These are phyloP conservation scores for Orthosia gracilis DNA, from an alignment of 2,888 invertebrate species.

Conservation along the genomic window DNA sequence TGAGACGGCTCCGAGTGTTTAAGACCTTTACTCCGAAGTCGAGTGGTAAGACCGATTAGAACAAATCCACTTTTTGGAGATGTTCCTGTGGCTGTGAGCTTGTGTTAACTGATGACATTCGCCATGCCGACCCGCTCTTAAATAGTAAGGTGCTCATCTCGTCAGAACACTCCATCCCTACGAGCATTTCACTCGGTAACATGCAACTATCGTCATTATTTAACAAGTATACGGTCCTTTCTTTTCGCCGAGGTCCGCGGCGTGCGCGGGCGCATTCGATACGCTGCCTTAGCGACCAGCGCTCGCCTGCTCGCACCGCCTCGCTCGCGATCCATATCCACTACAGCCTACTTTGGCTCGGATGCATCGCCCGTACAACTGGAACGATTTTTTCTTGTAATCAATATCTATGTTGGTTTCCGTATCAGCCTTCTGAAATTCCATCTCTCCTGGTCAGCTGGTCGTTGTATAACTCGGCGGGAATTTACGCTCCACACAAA, in stretches of 20 bases:
- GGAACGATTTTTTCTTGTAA: constrained; percentile 63
- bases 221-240: constrained; percentile 89
- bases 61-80: constrained; percentile 82
- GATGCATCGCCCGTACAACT: constrained; percentile 41
- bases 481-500: constrained; percentile 29
- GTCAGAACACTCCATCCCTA: constrained; percentile 90
- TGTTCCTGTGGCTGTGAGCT: constrained; percentile 86
- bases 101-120: constrained; percentile 90
- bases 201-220: constrained; percentile 90
- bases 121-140: constrained; percentile 88
- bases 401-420: constrained; percentile 64
- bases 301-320: constrained; percentile 74
- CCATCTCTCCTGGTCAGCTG: constrained; percentile 42
- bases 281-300: constrained; percentile 83
- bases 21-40: constrained; percentile 76
- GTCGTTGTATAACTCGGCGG: constrained; percentile 54
- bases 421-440: constrained; percentile 63
- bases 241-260: constrained; percentile 86
- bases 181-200: constrained; percentile 89
- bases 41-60: constrained; percentile 71
- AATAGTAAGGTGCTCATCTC: constrained; percentile 90
- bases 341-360: constrained; percentile 73
- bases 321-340: constrained; percentile 52
- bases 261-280: constrained; percentile 81
- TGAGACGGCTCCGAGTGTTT: constrained; percentile 68